Evolutionary conservation across 2,888 invertebrate species (phyloP).

Genomic region (Gastrophysa polygoni): DNA sequence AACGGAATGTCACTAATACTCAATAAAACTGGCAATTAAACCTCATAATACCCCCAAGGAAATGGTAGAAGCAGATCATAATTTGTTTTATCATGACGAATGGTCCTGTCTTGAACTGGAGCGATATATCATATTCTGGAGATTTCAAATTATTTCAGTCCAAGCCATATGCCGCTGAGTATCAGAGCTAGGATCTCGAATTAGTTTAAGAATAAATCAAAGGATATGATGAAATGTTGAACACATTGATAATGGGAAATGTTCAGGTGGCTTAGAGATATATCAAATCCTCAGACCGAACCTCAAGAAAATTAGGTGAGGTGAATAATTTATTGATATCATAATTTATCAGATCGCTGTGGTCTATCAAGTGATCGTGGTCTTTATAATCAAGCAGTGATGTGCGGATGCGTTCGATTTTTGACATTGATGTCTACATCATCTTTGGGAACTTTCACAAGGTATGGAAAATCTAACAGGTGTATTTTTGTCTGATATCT

Average conservation of each 20-base stretch:
- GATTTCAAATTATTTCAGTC: conserved; percentile 24
- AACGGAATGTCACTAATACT: not conserved
- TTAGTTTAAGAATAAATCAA: conserved; percentile 23
- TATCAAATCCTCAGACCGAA: conserved; percentile 17
- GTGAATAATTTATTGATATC: not conserved
- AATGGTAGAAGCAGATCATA: conserved; percentile 18
- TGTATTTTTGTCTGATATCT: no score
- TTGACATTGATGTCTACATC: no score
- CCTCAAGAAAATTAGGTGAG: not conserved
- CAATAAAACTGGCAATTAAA: conserved; percentile 22
- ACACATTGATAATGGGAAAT: conserved; percentile 19
- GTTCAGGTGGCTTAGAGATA: conserved; percentile 27
- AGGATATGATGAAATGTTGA: conserved; percentile 23
- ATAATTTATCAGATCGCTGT: not conserved
- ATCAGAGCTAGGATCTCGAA: conserved; percentile 20
- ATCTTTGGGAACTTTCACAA: no score
- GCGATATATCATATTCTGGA: conserved; percentile 28
- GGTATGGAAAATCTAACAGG: no score
- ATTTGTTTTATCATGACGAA: conserved; percentile 23
- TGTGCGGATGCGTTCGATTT: not conserved
- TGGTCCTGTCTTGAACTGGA: conserved; percentile 18
- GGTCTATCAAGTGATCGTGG: no score
- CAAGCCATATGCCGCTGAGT: conserved; percentile 18
- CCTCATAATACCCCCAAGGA: conserved; percentile 26
- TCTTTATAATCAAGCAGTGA: not conserved